These are phyloP conservation scores for Zaprionus nigranus DNA, from an alignment of 1,140 invertebrate genomes.

Conservation along the genomic window DNA sequence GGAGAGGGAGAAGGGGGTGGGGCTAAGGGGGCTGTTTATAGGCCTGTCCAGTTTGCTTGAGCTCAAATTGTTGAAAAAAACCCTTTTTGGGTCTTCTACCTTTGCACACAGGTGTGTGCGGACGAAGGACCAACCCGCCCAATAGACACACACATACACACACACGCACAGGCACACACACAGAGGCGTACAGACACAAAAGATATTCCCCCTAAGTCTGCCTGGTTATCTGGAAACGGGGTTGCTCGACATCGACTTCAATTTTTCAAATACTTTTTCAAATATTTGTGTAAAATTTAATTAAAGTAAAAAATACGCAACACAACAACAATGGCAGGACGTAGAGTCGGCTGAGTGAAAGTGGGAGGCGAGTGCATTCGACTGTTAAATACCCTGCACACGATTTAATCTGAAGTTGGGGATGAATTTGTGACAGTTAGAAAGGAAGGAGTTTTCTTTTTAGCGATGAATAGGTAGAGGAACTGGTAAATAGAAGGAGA, in stretches of 20 bases:
- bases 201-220: not conserved
- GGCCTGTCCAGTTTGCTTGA: constrained; percentile 25
- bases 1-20: not conserved
- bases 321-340: constrained; percentile 7
- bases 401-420: not conserved
- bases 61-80: constrained; percentile 25
- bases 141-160: not conserved
- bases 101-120: constrained; percentile 39
- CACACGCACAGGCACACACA: not conserved
- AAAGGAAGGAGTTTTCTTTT: not conserved
- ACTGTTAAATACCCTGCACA: constrained; percentile 14
- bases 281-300: constrained; percentile 80
- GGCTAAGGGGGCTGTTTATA: not conserved
- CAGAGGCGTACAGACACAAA: not conserved
- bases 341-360: not conserved
- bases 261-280: constrained; percentile 73
- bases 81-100: constrained; percentile 56
- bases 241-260: constrained; percentile 37
- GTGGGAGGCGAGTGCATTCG: constrained; percentile 23
- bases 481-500: too few relatives aligned
- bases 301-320: constrained; percentile 69
- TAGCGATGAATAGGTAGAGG: not conserved
- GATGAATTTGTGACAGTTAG: not conserved
- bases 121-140: not conserved
- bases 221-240: not conserved